A percentile compares a stretch with the other conserved stretches of the same genome.
These are phyloP conservation scores for Illadopsis cleaveri DNA, from an alignment of 2,113 vertebrate genomes.

Conservation along the genomic window DNA sequence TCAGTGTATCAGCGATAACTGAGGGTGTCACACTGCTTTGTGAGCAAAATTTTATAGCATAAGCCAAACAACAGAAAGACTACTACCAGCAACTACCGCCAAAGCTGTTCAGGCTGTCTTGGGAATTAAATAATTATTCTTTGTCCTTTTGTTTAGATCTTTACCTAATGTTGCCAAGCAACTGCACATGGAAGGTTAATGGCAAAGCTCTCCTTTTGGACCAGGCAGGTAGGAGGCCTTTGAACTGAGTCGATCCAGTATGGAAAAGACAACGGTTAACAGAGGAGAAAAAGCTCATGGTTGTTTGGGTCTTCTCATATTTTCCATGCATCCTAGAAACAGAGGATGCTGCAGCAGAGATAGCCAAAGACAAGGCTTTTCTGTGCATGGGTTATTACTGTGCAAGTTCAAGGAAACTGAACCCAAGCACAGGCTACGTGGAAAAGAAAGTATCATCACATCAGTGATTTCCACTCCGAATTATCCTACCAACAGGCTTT, in stretches of 20 bases:
- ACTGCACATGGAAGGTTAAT: not conserved
- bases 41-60: not conserved
- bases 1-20: not conserved
- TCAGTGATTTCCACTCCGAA: not conserved
- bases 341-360: not conserved
- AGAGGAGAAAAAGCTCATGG: not conserved
- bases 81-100: not conserved
- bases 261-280: not conserved
- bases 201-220: not conserved
- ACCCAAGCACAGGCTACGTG: not conserved
- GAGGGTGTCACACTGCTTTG: not conserved
- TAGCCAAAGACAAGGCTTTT: not conserved
- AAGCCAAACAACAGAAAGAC: not conserved
- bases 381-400: not conserved
- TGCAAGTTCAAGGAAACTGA: not conserved
- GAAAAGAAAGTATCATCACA: not conserved
- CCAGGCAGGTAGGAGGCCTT: not conserved
- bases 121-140: slow-evolving; percentile 8
- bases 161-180: slow-evolving; percentile 53
- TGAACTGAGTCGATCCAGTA: not conserved
- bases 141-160: slow-evolving; percentile 50
- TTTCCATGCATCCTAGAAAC: not conserved
- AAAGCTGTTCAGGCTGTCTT: slow-evolving; percentile 13
- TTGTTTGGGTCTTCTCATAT: not conserved
- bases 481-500: not conserved